These are phyloP conservation scores for Masnerella sp. DNA, from an alignment of 2,888 invertebrate genomes.

Conservation along the genomic window DNA sequence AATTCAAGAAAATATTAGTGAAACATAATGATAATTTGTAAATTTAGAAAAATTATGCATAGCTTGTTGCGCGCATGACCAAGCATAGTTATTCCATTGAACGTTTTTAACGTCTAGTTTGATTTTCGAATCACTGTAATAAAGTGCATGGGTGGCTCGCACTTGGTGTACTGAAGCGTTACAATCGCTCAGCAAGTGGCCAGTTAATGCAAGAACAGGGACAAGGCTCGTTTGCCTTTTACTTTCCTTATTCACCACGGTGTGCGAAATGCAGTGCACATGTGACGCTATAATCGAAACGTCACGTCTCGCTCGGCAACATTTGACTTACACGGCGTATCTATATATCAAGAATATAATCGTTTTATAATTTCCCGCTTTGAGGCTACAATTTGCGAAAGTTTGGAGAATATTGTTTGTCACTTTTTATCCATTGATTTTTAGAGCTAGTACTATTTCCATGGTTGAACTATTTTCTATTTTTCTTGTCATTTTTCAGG, in stretches of 20 bases:
- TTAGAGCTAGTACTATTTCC: not conserved
- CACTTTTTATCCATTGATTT: not conserved
- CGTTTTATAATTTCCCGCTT: conserved; percentile 7
- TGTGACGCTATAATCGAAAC: conserved; percentile 32
- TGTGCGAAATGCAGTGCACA: conserved; percentile 20
- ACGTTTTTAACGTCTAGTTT: conserved; percentile 25
- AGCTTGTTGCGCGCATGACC: not conserved
- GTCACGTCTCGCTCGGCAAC: conserved; percentile 30
- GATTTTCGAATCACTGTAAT: conserved; percentile 38
- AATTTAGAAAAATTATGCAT: too few species aligned
- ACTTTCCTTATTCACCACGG: conserved; percentile 68
- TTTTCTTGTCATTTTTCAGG: too few species aligned
- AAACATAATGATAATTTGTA: not conserved
- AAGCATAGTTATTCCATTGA: conserved; percentile 13
- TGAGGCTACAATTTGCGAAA: conserved; percentile 17
- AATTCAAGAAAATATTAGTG: not conserved
- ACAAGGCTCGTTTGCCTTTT: conserved; percentile 75
- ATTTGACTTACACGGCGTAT: conserved; percentile 13
- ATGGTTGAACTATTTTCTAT: too few species aligned
- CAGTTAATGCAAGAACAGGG: conserved; percentile 64
- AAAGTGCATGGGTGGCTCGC: conserved; percentile 24
- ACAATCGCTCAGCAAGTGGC: conserved; percentile 43
- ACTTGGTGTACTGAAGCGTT: conserved; percentile 36
- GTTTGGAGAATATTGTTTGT: conserved; percentile 7
- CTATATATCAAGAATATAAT: conserved; percentile 23